Evolutionary conservation across 2,797 vertebrate genomes (phyloP).

Genomic region (Hippoglossus hippoglossus): DNA sequence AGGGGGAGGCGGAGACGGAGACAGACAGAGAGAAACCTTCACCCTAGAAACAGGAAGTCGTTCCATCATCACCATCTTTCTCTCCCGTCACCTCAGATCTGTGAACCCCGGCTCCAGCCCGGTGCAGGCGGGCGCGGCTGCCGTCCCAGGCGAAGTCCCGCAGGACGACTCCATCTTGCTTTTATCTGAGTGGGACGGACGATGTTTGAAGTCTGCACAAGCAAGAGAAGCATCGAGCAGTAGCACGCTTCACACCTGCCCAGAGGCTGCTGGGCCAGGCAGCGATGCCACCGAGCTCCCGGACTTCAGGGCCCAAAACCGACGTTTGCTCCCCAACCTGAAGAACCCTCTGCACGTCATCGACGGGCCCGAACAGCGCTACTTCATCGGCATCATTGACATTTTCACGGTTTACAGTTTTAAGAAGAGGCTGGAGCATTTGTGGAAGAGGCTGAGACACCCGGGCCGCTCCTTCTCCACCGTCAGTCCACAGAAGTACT

Average conservation of each 20-base stretch:
- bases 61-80: not conserved
- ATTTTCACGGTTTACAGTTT: constrained; percentile 89
- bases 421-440: constrained; percentile 87
- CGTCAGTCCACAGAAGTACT: constrained; percentile 84
- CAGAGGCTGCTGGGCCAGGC: constrained; percentile 3
- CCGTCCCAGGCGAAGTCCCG: constrained; percentile 75
- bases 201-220: not conserved
- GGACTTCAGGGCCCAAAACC: constrained; percentile 82
- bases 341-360: constrained; percentile 89
- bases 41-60: not conserved
- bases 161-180: constrained; percentile 69
- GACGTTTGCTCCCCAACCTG: constrained; percentile 84
- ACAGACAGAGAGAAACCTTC: no score
- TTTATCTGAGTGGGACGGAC: constrained; percentile 51
- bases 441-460: constrained; percentile 89
- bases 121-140: constrained; percentile 15
- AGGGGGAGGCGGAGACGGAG: no score
- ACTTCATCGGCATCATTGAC: constrained; percentile 92
- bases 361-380: constrained; percentile 89
- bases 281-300: constrained; percentile 52
- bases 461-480: constrained; percentile 88
- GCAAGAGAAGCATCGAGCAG: not conserved
- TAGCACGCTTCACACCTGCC: not conserved
- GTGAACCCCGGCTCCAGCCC: constrained; percentile 74
- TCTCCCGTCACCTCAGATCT: constrained; percentile 79